Evolutionary conservation across 2,888 invertebrate species (phyloP).

Genomic region (Asteroscopus sphinx): DNA sequence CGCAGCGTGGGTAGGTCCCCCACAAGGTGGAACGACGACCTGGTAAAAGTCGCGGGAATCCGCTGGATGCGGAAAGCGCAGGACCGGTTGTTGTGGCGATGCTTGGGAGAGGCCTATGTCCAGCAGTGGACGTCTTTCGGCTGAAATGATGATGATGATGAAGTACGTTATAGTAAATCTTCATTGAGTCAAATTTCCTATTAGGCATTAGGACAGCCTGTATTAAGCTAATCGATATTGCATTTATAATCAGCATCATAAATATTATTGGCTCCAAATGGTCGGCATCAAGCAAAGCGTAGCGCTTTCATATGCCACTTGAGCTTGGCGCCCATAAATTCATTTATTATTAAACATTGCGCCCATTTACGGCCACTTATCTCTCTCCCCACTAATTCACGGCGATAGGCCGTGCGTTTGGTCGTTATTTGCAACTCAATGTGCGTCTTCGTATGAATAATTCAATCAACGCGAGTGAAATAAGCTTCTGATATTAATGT

Average conservation of each 20-base stretch:
- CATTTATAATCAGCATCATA: slow-evolving; percentile 32
- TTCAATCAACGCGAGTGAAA: slow-evolving; percentile 60
- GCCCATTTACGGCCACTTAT: slow-evolving; percentile 52
- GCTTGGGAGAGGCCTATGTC: too few species aligned
- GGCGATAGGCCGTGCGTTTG: slow-evolving; percentile 51
- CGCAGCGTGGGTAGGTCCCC: too few species aligned
- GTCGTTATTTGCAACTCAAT: slow-evolving; percentile 65
- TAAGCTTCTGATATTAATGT: slow-evolving; percentile 47
- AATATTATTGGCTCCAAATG: slow-evolving; percentile 43
- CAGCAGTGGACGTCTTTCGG: too few species aligned
- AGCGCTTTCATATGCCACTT: slow-evolving; percentile 32
- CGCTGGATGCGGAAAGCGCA: too few species aligned
- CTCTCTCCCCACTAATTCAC: slow-evolving; percentile 42
- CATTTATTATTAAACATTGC: slow-evolving; percentile 54
- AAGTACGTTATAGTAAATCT: too few species aligned
- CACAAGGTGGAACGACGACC: too few species aligned
- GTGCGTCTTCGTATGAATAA: slow-evolving; percentile 68
- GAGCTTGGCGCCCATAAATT: slow-evolving; percentile 38
- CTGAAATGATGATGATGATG: too few species aligned
- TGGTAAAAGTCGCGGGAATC: too few species aligned
- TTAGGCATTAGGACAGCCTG: too few species aligned
- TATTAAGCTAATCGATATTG: slow-evolving; percentile 35
- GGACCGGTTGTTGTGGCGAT: too few species aligned
- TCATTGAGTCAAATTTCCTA: too few species aligned
- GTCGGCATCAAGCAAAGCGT: slow-evolving; percentile 22